Percentiles rank a stretch among this genome's conserved stretches.
Evolutionary conservation across 2,797 vertebrate species (phyloP).

Genomic region (Nannoperca obscura): DNA sequence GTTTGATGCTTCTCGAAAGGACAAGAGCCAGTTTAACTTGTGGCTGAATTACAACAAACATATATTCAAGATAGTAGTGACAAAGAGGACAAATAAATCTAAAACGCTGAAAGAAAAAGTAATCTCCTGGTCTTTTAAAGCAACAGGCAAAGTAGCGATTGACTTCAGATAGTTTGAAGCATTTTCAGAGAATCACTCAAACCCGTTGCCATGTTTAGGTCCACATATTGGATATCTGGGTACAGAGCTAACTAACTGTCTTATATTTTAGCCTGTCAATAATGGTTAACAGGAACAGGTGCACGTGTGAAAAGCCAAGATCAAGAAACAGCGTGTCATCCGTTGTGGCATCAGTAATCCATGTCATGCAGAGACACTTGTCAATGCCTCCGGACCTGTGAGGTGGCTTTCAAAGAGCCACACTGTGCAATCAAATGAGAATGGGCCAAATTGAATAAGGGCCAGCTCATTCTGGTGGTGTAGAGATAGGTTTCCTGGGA

Average conservation of each 20-base stretch:
- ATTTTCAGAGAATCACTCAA: slow-evolving; percentile 56
- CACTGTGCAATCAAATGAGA: slow-evolving; percentile 67
- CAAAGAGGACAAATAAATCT: slow-evolving; percentile 48
- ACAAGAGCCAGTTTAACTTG: slow-evolving; percentile 30
- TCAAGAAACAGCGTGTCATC: slow-evolving; percentile 38
- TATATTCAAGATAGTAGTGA: slow-evolving; percentile 29
- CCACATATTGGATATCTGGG: slow-evolving; percentile 28
- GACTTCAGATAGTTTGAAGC: slow-evolving; percentile 54
- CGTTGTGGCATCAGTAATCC: slow-evolving; percentile 57
- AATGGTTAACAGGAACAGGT: slow-evolving; percentile 64
- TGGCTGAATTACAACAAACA: slow-evolving; percentile 21
- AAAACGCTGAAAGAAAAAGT: slow-evolving; percentile 37
- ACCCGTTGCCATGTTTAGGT: slow-evolving; percentile 40
- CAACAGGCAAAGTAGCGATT: slow-evolving; percentile 44
- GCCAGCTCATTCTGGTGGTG: slow-evolving; percentile 47
- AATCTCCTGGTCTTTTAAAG: slow-evolving; percentile 29
- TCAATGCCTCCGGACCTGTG: slow-evolving; percentile 54
- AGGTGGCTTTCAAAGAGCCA: slow-evolving; percentile 55
- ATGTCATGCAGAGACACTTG: slow-evolving; percentile 58
- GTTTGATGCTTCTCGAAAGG: slow-evolving; percentile 19
- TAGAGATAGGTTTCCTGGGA: slow-evolving; percentile 55
- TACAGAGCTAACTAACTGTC: slow-evolving; percentile 11
- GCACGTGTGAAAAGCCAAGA: slow-evolving; percentile 49
- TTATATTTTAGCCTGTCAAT: slow-evolving; percentile 50
- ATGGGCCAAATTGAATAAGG: slow-evolving; percentile 65